Evolutionary conservation across 2,888 invertebrate species (phyloP), one percentile per base, ranked within the genome.

Genomic region (Ophion ventricosus): DNA sequence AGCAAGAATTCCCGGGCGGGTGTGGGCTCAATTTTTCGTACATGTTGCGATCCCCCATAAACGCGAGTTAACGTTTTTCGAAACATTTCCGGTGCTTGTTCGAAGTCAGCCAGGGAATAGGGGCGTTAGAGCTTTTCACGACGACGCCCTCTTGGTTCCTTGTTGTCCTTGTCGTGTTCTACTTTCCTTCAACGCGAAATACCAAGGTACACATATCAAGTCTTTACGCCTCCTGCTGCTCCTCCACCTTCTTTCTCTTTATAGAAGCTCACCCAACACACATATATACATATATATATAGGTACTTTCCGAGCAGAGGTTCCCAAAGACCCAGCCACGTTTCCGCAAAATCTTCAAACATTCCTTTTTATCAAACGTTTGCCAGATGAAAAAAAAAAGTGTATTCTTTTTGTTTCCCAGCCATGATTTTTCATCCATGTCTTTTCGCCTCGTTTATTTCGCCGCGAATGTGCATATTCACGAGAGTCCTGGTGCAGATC

Each of bases 161-260:
- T 74, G 57, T 74, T 74, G 66, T 80, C 67, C 73, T 80, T 49
- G 72, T 73, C 66, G 56, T 74, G 74, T 67, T 61, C 74, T 80
- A 74, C 74, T 67, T 74, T 74, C 67, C 49, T 43, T 25, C 73
- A 26, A 66, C 40, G 26, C 57, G 66, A 80, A 73, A 80, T 80
- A 66, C 73, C 79, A 17, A 73, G 66, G 43, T 66, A 80, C 73
- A 73, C 73, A 29, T 78, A 70, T 78, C 78, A 54, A 61, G 69
- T 78, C 69, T 78, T 73, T 72, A 11, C 63, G 23, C 29, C 26
- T 29, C n/a, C 11, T 54, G 35, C 20, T 63, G 17, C 54, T 35
- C 35, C 74, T 64, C 66, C 20, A n/a, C 49, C 25, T 70, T 61
- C 61, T 63, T 70, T 20, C 23, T 56, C 61, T 70, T 49, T 70